phyloP scores from a whole-genome alignment of 2,797 vertebrate genomes.

The Neosalanx taihuensis region DNA sequence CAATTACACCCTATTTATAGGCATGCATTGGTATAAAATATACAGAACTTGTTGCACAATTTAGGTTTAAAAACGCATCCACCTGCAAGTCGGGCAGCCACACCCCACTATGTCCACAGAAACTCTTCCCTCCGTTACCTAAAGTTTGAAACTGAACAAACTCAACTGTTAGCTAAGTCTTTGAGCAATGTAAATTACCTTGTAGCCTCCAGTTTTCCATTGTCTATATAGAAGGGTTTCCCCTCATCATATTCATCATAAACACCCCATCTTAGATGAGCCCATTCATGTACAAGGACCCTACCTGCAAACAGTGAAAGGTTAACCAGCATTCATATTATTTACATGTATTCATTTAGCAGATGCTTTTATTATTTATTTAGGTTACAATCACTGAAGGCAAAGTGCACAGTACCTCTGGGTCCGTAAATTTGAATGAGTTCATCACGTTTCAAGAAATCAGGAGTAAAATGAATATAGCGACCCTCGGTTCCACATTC shows the following conservation, averaged over 20 bases:
- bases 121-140: too few relatives aligned
- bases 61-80: too few relatives aligned
- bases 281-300: slow-evolving; percentile 72
- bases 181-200: slow-evolving; percentile 46
- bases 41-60: too few relatives aligned
- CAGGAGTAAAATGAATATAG: slow-evolving; percentile 66
- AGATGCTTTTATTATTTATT: too few relatives aligned
- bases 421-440: slow-evolving; percentile 54
- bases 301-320: slow-evolving; percentile 44
- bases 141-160: too few relatives aligned
- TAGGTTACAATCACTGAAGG: not conserved
- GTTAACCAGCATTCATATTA: not conserved
- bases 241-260: slow-evolving; percentile 68
- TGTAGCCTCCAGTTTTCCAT: slow-evolving; percentile 53
- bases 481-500: slow-evolving; percentile 62
- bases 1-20: too few relatives aligned
- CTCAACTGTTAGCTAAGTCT: not conserved
- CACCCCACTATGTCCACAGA: too few relatives aligned
- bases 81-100: too few relatives aligned
- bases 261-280: slow-evolving; percentile 68
- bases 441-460: slow-evolving; percentile 56
- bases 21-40: too few relatives aligned
- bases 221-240: slow-evolving; percentile 56
- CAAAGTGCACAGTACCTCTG: slow-evolving; percentile 47
- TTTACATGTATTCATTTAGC: too few relatives aligned